phyloP scores from a whole-genome alignment of 2,888 invertebrate genomes.

The Cotesia congregata region DNA sequence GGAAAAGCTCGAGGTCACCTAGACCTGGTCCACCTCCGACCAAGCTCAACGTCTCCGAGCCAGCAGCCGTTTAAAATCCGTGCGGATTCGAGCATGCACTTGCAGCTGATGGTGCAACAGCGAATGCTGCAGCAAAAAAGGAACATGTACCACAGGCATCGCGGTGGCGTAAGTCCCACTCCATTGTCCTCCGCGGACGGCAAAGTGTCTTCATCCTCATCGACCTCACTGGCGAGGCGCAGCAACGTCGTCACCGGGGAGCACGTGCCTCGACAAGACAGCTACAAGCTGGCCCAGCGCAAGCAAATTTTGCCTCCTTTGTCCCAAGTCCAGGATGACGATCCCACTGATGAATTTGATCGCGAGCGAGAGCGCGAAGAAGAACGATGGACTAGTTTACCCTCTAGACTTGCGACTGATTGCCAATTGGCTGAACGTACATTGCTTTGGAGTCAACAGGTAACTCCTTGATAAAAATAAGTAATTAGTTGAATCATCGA shows the following conservation, averaged over 20 bases:
- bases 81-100: slow-evolving; percentile 72
- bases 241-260: slow-evolving; percentile 62
- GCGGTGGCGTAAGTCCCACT: slow-evolving; percentile 62
- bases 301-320: slow-evolving; percentile 85
- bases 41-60: slow-evolving; percentile 60
- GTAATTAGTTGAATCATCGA: background rate
- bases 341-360: slow-evolving; percentile 53
- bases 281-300: slow-evolving; percentile 90
- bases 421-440: slow-evolving; percentile 66
- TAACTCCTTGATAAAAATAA: slow-evolving; percentile 55
- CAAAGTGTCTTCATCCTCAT: slow-evolving; percentile 44
- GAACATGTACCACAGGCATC: slow-evolving; percentile 63
- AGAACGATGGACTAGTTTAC: slow-evolving; percentile 66
- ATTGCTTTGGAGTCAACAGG: slow-evolving; percentile 67
- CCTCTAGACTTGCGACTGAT: slow-evolving; percentile 64
- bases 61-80: slow-evolving; percentile 61
- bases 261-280: slow-evolving; percentile 87
- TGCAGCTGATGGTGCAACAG: slow-evolving; percentile 90
- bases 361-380: slow-evolving; percentile 63
- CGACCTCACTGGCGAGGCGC: slow-evolving; percentile 44
- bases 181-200: slow-evolving; percentile 55
- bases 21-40: slow-evolving; percentile 64
- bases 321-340: slow-evolving; percentile 70
- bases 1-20: slow-evolving; percentile 65
- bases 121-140: slow-evolving; percentile 88